phyloP scores from a whole-genome alignment of 2,888 invertebrate genomes.

The Pimpla rufipes region DNA sequence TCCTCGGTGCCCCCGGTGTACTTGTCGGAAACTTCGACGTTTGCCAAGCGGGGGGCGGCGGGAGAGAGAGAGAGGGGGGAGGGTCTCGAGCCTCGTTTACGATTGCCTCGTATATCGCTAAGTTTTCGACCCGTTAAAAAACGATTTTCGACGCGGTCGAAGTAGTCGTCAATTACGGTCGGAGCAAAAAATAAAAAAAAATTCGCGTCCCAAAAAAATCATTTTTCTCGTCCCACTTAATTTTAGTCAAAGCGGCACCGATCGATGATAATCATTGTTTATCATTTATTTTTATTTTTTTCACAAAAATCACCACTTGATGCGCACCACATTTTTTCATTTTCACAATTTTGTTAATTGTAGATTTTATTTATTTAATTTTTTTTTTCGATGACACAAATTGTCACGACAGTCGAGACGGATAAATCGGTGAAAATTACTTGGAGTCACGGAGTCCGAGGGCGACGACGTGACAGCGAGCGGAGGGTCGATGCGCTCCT shows the following conservation, averaged over 20 bases:
- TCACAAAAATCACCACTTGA: neutral
- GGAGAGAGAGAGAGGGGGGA: neutral
- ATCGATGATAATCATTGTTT: no score
- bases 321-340: neutral
- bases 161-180: neutral
- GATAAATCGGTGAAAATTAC: constrained; percentile 16
- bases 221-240: no score
- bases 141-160: constrained; percentile 22
- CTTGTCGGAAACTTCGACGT: constrained; percentile 61
- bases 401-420: neutral
- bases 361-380: neutral
- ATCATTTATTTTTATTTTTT: neutral
- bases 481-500: constrained; percentile 32
- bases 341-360: no score
- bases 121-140: constrained; percentile 49
- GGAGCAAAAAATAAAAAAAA: neutral
- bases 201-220: neutral
- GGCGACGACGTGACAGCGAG: constrained; percentile 17
- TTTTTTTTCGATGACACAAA: neutral
- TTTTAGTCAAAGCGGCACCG: no score
- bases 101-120: constrained; percentile 38
- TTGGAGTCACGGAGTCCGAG: constrained; percentile 9
- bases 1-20: constrained; percentile 16
- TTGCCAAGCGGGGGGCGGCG: constrained; percentile 5
- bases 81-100: constrained; percentile 7